phyloP scores from a whole-genome alignment of 2,113 vertebrate genomes.

The Myiozetetes cayanensis region DNA sequence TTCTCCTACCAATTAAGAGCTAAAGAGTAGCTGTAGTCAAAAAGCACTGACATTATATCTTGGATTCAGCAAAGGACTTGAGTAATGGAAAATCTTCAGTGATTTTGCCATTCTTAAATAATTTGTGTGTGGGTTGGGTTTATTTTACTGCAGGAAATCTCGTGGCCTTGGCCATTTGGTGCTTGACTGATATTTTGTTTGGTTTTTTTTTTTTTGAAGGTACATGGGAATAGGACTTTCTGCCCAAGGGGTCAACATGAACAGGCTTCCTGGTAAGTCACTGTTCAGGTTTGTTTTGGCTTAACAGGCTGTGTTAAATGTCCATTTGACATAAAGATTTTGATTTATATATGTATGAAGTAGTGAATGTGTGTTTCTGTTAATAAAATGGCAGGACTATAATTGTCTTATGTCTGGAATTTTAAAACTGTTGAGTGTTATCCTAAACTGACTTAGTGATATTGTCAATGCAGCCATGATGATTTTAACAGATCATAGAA shows the following conservation, averaged over 20 bases:
- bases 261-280: slow-evolving; percentile 97
- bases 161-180: not conserved
- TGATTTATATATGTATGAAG: not conserved
- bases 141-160: not conserved
- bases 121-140: not conserved
- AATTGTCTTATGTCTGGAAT: not conserved
- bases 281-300: slow-evolving; percentile 24
- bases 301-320: not conserved
- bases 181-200: slow-evolving; percentile 57
- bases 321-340: not conserved
- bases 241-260: slow-evolving; percentile 99
- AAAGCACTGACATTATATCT: not conserved
- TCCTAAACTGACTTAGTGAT: not conserved
- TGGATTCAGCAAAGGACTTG: not conserved
- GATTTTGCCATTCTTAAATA: not conserved
- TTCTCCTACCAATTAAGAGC: not conserved
- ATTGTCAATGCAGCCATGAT: not conserved
- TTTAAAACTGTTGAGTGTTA: not conserved
- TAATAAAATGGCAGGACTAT: not conserved
- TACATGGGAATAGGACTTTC: slow-evolving; percentile 99
- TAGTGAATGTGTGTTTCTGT: not conserved
- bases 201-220: slow-evolving; percentile 72
- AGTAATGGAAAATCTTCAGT: not conserved
- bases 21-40: not conserved
- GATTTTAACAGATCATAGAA: not conserved